A percentile compares a stretch with the other conserved stretches of the same genome.
These are phyloP conservation scores for Eristalis pertinax DNA, from an alignment of 2,888 invertebrate genomes.

Conservation along the genomic window DNA sequence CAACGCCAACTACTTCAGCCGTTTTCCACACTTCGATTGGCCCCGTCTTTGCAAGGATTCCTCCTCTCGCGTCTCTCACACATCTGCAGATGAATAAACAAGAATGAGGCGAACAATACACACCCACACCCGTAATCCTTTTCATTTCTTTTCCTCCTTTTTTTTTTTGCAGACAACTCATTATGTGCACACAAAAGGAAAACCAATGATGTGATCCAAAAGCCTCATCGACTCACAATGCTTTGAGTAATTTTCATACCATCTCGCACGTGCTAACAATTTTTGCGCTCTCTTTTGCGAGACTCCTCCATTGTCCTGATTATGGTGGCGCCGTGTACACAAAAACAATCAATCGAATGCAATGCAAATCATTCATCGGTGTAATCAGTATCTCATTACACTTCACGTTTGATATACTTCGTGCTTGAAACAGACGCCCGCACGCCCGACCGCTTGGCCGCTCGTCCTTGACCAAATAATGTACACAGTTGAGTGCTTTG, in stretches of 20 bases:
- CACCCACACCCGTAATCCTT: neutral
- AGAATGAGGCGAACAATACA: neutral
- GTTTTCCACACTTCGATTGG: neutral
- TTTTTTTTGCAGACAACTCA: neutral
- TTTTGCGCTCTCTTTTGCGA: conserved; percentile 6
- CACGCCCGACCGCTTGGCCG: too few species aligned
- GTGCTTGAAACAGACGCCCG: neutral
- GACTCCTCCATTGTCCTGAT: conserved; percentile 3
- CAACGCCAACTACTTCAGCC: neutral
- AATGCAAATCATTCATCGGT: neutral
- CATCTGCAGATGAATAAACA: neutral
- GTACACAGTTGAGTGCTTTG: neutral
- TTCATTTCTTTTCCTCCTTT: neutral
- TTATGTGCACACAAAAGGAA: neutral
- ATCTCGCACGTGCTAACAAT: conserved; percentile 17
- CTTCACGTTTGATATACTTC: neutral
- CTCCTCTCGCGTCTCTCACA: neutral
- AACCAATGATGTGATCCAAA: neutral
- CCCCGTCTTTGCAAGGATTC: neutral
- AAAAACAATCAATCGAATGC: neutral
- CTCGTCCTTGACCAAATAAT: neutral
- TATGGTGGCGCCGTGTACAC: conserved; percentile 13
- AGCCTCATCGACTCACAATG: neutral
- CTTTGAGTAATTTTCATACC: conserved; percentile 19
- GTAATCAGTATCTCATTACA: neutral